Base-by-base conservation (phyloP, 2,888 invertebrate species). In the Netelia virgata region DNA sequence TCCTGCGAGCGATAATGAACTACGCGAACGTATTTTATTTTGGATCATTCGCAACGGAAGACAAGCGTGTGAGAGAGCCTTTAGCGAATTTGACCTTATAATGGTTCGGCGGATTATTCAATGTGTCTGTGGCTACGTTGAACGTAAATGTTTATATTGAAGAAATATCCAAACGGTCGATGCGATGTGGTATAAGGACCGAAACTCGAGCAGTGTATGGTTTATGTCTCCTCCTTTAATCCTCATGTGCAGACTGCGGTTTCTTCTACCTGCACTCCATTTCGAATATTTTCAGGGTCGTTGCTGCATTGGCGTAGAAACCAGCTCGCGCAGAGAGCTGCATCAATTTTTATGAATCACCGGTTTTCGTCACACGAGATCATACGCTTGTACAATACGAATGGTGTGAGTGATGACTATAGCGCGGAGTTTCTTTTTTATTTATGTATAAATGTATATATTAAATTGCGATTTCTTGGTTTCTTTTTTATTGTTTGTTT, bases 241-340 rank as follows among this genome's bases (percentile, higher is more conserved):
- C 47, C 63, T 69, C 36, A 11, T 14, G n/a, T 59, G 28, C 3
- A 28, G 11, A 55, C 55, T 20, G 18, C 20, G 57, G 61, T 18
- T 16, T 16, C 43, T 47, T 3, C 36, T 76, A 82, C 64, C 69
- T 63, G 69, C 28, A 63, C 1, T 5, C 55, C 2, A 36, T 18
- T n/a, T 41, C 18, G 16, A 59, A 28, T 43, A 20, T 50, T 47
- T 64, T 55, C 73, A 68, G 61, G 82, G 78, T 69, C 80, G 66
- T 55, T 3, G 28, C 47, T 53, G 61, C 82, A 82, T 64, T 76
- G 82, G 82, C 82, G 82, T 76, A 70, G 82, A 28, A 18, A 50
- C 0, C 28, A 9, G 16, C 43, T 28, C 18, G 41, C 11, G 50
- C 1, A n/a, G 55, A 10, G 1, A 18, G 20, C 20, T 9, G 18